phyloP scores from a whole-genome alignment of 1,140 invertebrate genomes.

The Heliconius congener region DNA sequence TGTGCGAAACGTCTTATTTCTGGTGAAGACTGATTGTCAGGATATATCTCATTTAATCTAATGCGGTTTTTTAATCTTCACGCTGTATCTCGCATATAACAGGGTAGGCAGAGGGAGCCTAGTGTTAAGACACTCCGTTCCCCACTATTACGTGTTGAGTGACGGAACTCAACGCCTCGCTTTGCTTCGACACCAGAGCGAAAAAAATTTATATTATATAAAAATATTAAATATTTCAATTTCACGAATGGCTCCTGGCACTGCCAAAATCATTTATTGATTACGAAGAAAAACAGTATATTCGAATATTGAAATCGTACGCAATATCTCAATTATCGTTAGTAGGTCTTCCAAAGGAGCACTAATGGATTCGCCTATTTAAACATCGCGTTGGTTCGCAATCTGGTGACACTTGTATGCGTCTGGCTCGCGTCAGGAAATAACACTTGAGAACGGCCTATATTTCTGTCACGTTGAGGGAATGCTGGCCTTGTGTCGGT shows the following conservation, averaged over 20 bases:
- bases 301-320: neutral
- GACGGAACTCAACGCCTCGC: no score
- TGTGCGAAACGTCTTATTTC: neutral
- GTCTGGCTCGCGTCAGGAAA: constrained; percentile 33
- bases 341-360: constrained; percentile 26
- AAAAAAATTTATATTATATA: no score
- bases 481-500: constrained; percentile 21
- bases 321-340: constrained; percentile 30
- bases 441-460: constrained; percentile 24
- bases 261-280: neutral
- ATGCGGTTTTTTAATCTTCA: no score
- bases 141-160: no score
- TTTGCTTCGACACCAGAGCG: no score
- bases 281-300: neutral
- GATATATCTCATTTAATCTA: no score
- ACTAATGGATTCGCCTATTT: constrained; percentile 29
- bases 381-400: constrained; percentile 21
- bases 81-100: no score
- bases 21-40: no score
- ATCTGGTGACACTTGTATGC: constrained; percentile 37
- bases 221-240: no score
- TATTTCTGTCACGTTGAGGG: constrained; percentile 27
- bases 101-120: no score
- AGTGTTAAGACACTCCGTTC: no score
- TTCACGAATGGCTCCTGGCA: no score